Percentiles rank a stretch among this genome's conserved stretches.
phyloP scores from a whole-genome alignment of 2,113 vertebrate species.

The Brachionichthys hirsutus region DNA sequence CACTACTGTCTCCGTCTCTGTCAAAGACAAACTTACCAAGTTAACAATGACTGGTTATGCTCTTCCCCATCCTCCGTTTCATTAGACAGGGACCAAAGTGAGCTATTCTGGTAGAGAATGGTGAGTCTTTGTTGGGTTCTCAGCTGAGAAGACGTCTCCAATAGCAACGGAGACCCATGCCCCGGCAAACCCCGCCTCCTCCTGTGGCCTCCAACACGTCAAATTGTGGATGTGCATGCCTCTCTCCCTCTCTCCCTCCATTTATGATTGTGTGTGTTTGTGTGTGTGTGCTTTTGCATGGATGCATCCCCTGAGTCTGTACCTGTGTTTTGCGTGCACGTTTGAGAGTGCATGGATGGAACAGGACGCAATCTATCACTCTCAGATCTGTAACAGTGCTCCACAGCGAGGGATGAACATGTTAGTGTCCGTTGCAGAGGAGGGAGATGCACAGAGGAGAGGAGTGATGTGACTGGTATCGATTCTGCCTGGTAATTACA shows the following conservation, averaged over 20 bases:
- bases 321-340: conserved; percentile 38
- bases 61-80: conserved; percentile 59
- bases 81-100: conserved; percentile 44
- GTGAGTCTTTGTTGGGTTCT: conserved; percentile 59
- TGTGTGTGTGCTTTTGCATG: not conserved
- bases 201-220: conserved; percentile 25
- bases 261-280: not conserved
- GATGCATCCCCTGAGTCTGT: conserved; percentile 18
- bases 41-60: conserved; percentile 50
- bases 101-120: conserved; percentile 67
- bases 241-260: conserved; percentile 10
- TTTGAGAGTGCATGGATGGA: conserved; percentile 9
- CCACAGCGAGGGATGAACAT: conserved; percentile 62
- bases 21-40: conserved; percentile 50
- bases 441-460: conserved; percentile 52
- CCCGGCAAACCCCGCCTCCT: not conserved
- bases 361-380: conserved; percentile 46
- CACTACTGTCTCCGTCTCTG: conserved; percentile 2
- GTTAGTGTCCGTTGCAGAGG: conserved; percentile 69
- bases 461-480: conserved; percentile 73
- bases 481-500: conserved; percentile 76
- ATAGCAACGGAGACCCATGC: conserved; percentile 67
- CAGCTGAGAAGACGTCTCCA: conserved; percentile 64
- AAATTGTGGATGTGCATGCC: not conserved
- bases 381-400: conserved; percentile 48